Evolutionary conservation across 2,888 invertebrate genomes (phyloP), one percentile per base, ranked within the genome.

Genomic region (Nowickia ferox): DNA sequence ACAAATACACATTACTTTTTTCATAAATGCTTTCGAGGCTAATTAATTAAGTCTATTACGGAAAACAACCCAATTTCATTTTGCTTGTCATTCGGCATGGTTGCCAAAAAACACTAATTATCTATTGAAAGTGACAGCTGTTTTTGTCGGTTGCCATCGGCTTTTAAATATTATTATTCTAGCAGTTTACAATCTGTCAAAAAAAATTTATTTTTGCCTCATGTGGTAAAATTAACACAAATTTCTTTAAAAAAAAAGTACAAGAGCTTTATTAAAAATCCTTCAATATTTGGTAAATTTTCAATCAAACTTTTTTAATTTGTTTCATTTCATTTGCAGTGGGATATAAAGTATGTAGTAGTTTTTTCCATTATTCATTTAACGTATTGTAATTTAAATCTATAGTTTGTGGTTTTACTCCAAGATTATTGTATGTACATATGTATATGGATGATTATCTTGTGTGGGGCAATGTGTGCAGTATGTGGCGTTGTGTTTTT

Each of bases 341-440:
- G n/a, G 38, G 48, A 66, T 17, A 51, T 63, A 4, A 42, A 55
- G 53, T 69, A 53, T 53, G 9, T 53, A 53, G 22, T 46, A 46
- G 11, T 44, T 30, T 6, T 44, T 66, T 22, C 65, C 57, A 11
- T 65, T 68, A 48, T 75, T 53, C 61, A 53, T 81, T 68, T 75
- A 69, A 68, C 61, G 44, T 75, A 53, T 86, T 84, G 86, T 80
- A 86, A 86, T 86, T 86, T 80, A 86, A 86, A 80, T 86, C 86
- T 80, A 44, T 86, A 80, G 79, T 78, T 81, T 86, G 84, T 86
- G 80, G 80, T 81, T 84, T 66, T 48, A 59, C 46, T 81, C 76
- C 75, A 63, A 63, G 66, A 55, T 72, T 84, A 76, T 66, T 61
- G 40, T 72, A 53, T n/a, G n/a, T n/a, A n/a, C n/a, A n/a, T n/a